Evolutionary conservation across 2,797 vertebrate species (phyloP).

Genomic region (Sphenopsis melanotis): DNA sequence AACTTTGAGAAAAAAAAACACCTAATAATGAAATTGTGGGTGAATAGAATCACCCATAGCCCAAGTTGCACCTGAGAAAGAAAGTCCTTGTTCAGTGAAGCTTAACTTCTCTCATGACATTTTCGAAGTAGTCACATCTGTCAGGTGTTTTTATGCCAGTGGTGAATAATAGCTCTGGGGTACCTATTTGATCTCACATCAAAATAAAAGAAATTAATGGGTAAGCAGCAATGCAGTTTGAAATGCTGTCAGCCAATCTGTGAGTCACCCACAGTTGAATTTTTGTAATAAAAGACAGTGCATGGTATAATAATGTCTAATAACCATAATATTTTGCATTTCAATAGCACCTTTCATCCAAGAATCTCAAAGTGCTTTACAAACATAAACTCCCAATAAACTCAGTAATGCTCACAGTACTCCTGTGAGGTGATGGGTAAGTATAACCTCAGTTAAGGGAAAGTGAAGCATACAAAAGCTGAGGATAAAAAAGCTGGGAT

Average conservation of each 20-base stretch:
- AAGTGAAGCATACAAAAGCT: not conserved
- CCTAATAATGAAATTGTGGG: not conserved
- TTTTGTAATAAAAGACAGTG: conserved; percentile 53
- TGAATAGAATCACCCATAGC: not conserved
- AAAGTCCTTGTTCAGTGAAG: not conserved
- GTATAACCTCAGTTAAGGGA: not conserved
- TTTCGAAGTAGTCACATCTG: not conserved
- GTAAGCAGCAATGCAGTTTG: conserved; percentile 57
- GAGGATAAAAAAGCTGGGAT: not conserved
- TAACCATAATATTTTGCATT: conserved; percentile 68
- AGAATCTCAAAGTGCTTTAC: conserved; percentile 67
- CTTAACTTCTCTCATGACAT: not conserved
- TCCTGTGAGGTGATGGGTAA: not conserved
- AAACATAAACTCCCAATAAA: conserved; percentile 61
- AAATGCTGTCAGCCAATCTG: conserved; percentile 57
- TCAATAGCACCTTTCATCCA: conserved; percentile 65
- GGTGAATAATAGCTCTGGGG: conserved; percentile 53
- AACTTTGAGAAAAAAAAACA: not conserved
- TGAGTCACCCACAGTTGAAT: conserved; percentile 42
- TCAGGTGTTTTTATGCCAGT: conserved; percentile 30
- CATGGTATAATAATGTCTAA: conserved; percentile 60
- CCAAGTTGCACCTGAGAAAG: not conserved
- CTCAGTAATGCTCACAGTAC: conserved; percentile 13
- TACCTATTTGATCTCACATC: conserved; percentile 56
- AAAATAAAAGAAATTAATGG: conserved; percentile 54